Percentiles rank a stretch among this genome's conserved stretches.
Conservation (phyloP, 2,113 vertebrate genomes). For the Alouatta palliata region DNA sequence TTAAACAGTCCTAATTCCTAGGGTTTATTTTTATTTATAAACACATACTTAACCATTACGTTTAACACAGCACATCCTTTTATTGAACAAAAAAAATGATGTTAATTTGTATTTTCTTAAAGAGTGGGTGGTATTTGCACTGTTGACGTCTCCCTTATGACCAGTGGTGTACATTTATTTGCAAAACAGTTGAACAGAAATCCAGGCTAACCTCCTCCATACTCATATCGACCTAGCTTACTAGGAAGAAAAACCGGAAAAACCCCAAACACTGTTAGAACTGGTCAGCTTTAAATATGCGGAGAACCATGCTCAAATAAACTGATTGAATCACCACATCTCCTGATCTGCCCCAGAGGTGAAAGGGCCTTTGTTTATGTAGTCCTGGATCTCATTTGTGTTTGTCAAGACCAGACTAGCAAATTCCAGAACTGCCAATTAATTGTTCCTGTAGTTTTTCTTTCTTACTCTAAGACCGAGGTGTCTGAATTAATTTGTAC, state of each 20-base stretch:
- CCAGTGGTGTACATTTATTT: background rate
- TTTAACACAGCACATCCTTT: background rate
- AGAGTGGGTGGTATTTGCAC: background rate
- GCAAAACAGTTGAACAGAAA: constrained; percentile 33
- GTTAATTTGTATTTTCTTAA: background rate
- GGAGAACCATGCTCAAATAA: constrained; percentile 24
- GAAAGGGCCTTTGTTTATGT: constrained; percentile 7
- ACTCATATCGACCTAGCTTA: background rate
- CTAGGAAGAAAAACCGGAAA: background rate
- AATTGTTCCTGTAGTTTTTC: background rate
- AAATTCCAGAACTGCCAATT: background rate
- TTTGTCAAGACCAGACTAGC: background rate
- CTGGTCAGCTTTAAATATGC: background rate
- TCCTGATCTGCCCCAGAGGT: background rate
- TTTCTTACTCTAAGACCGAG: background rate
- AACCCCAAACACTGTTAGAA: background rate
- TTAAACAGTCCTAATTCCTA: constrained; percentile 1
- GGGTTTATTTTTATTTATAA: constrained; percentile 31
- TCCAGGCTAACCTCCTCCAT: background rate
- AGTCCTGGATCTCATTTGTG: background rate
- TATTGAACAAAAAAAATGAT: background rate
- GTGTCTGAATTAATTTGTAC: background rate
- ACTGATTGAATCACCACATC: background rate
- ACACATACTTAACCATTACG: background rate
- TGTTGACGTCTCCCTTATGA: background rate